A percentile compares a stretch with the other conserved stretches of the same genome.
phyloP scores from a whole-genome alignment of 2,113 vertebrate species.

The Saimiri boliviensis region DNA sequence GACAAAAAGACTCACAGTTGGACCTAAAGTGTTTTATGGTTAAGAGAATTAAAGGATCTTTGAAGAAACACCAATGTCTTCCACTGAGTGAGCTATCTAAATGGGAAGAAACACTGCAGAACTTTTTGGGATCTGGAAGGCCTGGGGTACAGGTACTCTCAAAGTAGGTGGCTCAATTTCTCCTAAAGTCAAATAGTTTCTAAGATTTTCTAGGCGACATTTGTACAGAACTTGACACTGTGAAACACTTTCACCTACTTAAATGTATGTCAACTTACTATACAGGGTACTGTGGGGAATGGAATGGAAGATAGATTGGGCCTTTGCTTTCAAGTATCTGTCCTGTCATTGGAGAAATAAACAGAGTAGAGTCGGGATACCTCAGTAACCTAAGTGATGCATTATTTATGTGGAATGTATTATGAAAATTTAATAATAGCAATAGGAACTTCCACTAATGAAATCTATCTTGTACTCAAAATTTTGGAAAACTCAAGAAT shows the following conservation, averaged over 20 bases:
- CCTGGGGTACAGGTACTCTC: rapidly evolving
- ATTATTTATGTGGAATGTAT: background rate
- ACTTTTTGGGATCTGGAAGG: no score
- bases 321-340: background rate
- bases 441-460: background rate
- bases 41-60: background rate
- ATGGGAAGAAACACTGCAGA: rapidly evolving
- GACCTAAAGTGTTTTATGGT: background rate
- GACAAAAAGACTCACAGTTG: background rate
- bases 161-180: background rate
- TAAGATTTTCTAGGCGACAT: no score
- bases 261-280: rapidly evolving
- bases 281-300: background rate
- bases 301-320: rapidly evolving
- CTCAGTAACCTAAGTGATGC: background rate
- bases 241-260: no score
- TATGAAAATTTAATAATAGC: background rate
- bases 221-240: rapidly evolving
- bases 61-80: background rate
- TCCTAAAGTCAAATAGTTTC: background rate
- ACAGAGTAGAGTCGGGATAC: background rate
- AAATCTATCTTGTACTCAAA: background rate
- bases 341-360: background rate
- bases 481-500: background rate
- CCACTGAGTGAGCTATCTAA: no score